Conservation (phyloP, 2,888 invertebrate genomes). For the Iselma pallidipennis region DNA sequence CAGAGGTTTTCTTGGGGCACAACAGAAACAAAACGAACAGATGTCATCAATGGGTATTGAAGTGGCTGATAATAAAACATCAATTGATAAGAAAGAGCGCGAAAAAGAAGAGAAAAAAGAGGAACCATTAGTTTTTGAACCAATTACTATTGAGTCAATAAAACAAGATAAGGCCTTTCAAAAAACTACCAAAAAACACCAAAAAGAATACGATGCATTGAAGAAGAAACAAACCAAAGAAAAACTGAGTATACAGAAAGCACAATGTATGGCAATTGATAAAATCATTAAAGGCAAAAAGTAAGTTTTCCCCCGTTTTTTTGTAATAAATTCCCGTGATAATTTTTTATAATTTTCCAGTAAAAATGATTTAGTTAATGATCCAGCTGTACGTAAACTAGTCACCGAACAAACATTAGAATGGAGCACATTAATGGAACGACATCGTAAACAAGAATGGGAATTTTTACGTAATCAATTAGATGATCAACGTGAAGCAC, state of each 20-base stretch:
- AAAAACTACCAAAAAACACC: conserved; percentile 93
- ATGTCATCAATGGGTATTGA: conserved; percentile 97
- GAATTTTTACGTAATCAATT: conserved; percentile 78
- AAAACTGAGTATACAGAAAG: conserved; percentile 85
- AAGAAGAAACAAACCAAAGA: conserved; percentile 94
- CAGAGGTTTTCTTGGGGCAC: conserved; percentile 84
- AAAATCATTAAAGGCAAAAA: conserved; percentile 93
- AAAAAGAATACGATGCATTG: conserved; percentile 91
- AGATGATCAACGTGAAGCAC: conserved; percentile 77
- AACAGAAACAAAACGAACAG: conserved; percentile 85
- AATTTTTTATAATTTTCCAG: conserved; percentile 55
- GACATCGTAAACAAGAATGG: conserved; percentile 83
- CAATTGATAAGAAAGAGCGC: conserved; percentile 66
- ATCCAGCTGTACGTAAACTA: conserved; percentile 76
- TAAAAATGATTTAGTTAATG: conserved; percentile 79
- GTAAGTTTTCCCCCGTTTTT: too few species aligned
- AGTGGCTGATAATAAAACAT: conserved; percentile 56
- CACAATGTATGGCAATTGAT: conserved; percentile 88
- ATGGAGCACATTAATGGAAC: conserved; percentile 89
- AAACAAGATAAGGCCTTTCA: conserved; percentile 88
- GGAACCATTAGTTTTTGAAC: conserved; percentile 83
- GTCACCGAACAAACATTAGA: conserved; percentile 92
- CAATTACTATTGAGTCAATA: conserved; percentile 85
- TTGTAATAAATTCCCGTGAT: too few species aligned
- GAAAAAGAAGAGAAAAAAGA: conserved; percentile 73